Evolutionary conservation across 2,888 invertebrate species (phyloP).

Genomic region (Apomyelois bistriatella): DNA sequence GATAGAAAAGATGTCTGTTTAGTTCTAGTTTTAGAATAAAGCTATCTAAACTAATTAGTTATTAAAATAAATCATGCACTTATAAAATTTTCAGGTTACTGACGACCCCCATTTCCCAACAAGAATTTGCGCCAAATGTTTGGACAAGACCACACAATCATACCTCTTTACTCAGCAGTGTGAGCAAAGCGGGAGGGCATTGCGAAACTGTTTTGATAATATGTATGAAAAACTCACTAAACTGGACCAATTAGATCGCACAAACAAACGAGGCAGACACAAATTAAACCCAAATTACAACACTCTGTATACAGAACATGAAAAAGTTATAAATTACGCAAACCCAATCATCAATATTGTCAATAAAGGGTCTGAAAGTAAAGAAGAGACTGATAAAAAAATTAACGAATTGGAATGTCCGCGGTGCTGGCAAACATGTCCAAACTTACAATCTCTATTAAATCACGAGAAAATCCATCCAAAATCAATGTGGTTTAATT

Average conservation of each 20-base stretch:
- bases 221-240: slow-evolving; percentile 59
- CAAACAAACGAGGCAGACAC: slow-evolving; percentile 55
- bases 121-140: slow-evolving; percentile 58
- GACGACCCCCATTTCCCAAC: slow-evolving; percentile 54
- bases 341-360: slow-evolving; percentile 57
- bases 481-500: slow-evolving; percentile 63
- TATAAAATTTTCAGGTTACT: slow-evolving; percentile 57
- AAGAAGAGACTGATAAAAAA: slow-evolving; percentile 24
- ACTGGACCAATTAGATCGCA: slow-evolving; percentile 53
- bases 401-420: slow-evolving; percentile 54
- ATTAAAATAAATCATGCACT: too few species aligned
- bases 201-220: slow-evolving; percentile 62
- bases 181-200: slow-evolving; percentile 55
- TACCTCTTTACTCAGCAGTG: slow-evolving; percentile 68
- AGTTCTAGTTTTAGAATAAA: too few species aligned
- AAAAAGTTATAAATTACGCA: slow-evolving; percentile 60
- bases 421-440: slow-evolving; percentile 58
- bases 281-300: slow-evolving; percentile 58
- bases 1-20: too few species aligned
- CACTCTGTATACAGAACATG: slow-evolving; percentile 42
- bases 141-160: slow-evolving; percentile 49
- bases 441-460: slow-evolving; percentile 44
- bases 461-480: slow-evolving; percentile 63
- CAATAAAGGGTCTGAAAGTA: slow-evolving; percentile 35
- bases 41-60: too few species aligned